Evolutionary conservation across 1,140 invertebrate species (phyloP), one percentile per base, ranked within the genome.

Genomic region (Anadara kagoshimensis): DNA sequence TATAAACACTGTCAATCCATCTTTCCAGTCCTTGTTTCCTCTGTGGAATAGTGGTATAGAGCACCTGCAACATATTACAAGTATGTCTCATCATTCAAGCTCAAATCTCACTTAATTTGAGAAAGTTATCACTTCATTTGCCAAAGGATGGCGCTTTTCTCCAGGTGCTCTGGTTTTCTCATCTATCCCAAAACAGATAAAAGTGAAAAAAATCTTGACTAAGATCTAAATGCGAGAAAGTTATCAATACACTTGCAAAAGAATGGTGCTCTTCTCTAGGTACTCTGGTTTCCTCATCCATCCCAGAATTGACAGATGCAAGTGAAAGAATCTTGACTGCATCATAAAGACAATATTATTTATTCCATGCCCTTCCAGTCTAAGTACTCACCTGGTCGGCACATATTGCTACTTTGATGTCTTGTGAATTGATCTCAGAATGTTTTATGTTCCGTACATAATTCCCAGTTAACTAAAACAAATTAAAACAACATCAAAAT

Each of bases 381-480:
- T 10, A 4, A 36, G 7, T 16, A 64, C 84, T 91, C 91, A 97
- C 96, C 92, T 96, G 96, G 88, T 99, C 97, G 78, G 96, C 97
- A 90, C 95, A 97, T 95, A 99, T 98, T 24, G 97, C 97, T 66
- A 98, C 96, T 90, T 95, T 94, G 86, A 98, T 96, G 88, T 99
- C 97, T 86, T 97, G 94, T 74, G 93, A 94, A 0, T 95, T 95
- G 79, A 99, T 97, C 87, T 96, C 94, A 22, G 93, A 92, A 90
- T 97, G 95, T 65, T 95, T 94, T 79, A 98, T 97, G 88, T 97
- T 96, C 89, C 97, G 97, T 8, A 98, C 97, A 91, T 98, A 99
- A 87, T 97, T 98, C 65, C 96, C 97, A 75, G 96, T 94, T 86
- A 98, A 91, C 92, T 94, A 85, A 78, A 92, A 89, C 69, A 59